These are phyloP conservation scores for Augochlora pura DNA, from an alignment of 1,140 invertebrate genomes.

Conservation along the genomic window DNA sequence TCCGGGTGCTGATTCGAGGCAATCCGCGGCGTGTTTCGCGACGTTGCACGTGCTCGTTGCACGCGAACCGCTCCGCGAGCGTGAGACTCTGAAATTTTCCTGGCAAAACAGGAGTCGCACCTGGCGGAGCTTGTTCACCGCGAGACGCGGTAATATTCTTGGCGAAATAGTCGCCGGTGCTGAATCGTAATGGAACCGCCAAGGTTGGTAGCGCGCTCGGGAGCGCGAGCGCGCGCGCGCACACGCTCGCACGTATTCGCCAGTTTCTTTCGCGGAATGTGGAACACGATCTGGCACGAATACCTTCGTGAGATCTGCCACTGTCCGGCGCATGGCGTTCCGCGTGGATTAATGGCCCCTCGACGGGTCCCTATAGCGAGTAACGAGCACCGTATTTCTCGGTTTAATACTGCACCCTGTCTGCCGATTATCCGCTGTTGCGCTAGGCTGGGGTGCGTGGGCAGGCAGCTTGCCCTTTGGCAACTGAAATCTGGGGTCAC, in stretches of 20 bases:
- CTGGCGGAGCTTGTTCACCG: background rate
- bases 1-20: too few species aligned
- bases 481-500: too few species aligned
- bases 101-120: background rate
- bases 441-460: background rate
- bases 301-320: slow-evolving; percentile 19
- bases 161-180: background rate
- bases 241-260: background rate
- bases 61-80: background rate
- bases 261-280: slow-evolving; percentile 29
- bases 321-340: background rate
- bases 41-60: background rate
- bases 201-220: slow-evolving; percentile 5
- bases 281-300: slow-evolving; percentile 28
- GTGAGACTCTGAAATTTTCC: background rate
- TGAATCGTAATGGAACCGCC: background rate
- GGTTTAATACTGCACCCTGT: slow-evolving; percentile 10
- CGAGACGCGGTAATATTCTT: background rate
- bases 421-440: background rate
- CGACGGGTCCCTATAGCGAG: slow-evolving; percentile 16
- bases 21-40: background rate
- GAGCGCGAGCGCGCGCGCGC: too few species aligned
- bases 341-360: slow-evolving; percentile 20
- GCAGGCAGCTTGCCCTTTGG: background rate
- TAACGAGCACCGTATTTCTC: slow-evolving; percentile 34